These are phyloP conservation scores for Donacobius atricapilla DNA, from an alignment of 2,113 vertebrate genomes.

Conservation along the genomic window DNA sequence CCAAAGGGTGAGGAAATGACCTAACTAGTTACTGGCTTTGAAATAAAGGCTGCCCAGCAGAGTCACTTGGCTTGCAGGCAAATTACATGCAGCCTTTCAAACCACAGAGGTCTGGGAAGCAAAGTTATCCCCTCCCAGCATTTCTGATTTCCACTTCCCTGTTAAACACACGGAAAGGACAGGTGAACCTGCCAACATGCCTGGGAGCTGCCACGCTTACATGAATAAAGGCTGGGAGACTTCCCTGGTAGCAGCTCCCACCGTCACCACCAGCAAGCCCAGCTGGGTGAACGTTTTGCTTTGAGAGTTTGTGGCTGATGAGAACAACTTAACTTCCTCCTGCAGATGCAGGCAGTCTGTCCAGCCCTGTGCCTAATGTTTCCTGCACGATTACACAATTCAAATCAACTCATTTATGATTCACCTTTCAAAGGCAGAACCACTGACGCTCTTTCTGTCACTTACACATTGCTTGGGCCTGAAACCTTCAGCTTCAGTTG, in stretches of 20 bases:
- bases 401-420: neutral
- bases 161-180: neutral
- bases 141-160: neutral
- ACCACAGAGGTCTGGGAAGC: neutral
- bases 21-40: neutral
- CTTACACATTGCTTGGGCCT: neutral
- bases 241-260: neutral
- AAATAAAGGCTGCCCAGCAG: neutral
- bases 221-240: neutral
- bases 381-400: neutral
- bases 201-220: neutral
- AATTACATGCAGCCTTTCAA: neutral
- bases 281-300: neutral
- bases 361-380: neutral
- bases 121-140: neutral
- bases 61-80: neutral
- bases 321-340: neutral
- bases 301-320: neutral
- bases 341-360: neutral
- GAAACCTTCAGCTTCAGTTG: neutral
- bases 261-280: neutral
- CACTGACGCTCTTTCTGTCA: neutral
- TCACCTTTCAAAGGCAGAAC: neutral
- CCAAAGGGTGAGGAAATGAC: neutral
- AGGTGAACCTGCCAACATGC: neutral